Percentiles rank a stretch among this genome's conserved stretches.
These are phyloP conservation scores for Leuciscus idus DNA, from an alignment of 2,113 vertebrate genomes.

Conservation along the genomic window DNA sequence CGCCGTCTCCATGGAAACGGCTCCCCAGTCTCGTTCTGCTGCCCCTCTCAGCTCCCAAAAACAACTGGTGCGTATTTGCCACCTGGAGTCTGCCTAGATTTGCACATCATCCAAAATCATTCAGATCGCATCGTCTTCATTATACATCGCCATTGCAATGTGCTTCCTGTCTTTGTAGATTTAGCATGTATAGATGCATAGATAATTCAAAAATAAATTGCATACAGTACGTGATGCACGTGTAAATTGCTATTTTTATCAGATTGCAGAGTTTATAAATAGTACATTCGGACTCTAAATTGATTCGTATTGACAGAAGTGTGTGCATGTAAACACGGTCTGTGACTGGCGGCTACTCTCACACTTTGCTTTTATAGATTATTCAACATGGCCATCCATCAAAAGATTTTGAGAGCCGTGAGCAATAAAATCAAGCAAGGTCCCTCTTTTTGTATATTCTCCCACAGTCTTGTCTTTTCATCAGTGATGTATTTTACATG, in stretches of 20 bases:
- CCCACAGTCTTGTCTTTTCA: neutral
- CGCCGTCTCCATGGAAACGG: constrained; percentile 45
- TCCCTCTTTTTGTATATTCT: constrained; percentile 7
- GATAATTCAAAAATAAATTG: neutral
- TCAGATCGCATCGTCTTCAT: neutral
- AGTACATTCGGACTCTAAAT: neutral
- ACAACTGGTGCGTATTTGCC: constrained; percentile 37
- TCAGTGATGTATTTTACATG: neutral
- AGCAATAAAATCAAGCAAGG: neutral
- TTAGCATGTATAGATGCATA: neutral
- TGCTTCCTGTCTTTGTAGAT: constrained; percentile 3
- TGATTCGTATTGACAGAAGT: constrained; percentile 15
- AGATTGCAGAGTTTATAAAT: neutral
- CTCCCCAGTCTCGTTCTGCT: constrained; percentile 7
- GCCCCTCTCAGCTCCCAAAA: constrained; percentile 6
- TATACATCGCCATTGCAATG: neutral
- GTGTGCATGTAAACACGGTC: neutral
- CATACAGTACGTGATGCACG: neutral
- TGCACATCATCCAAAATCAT: constrained; percentile 14
- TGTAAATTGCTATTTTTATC: neutral
- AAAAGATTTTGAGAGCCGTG: constrained; percentile 5
- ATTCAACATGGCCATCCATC: neutral
- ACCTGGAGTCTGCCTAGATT: constrained; percentile 25
- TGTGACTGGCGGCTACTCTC: constrained; percentile 2
- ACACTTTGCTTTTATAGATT: constrained; percentile 9